Base-by-base conservation (phyloP, 2,113 vertebrate genomes). In the Podarcis cretensis region DNA sequence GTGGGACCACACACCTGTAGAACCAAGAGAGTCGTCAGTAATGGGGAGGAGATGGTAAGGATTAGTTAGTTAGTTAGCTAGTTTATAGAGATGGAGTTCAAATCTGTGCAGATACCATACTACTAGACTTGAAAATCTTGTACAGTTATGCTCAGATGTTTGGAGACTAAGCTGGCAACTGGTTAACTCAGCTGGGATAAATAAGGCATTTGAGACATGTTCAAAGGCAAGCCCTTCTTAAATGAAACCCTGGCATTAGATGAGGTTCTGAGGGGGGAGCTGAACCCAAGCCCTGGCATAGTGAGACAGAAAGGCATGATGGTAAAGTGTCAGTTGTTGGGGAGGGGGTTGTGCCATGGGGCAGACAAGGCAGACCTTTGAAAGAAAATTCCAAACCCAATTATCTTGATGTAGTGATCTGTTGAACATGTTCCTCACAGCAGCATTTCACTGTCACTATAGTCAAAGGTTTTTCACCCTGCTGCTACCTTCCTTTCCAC, bases 1-100 rank as follows among this genome's bases (percentile, higher is more conserved):
- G 97, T n/a, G 0, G 84, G n/a, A 95, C 98, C 37, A 93, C 98
- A 73, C 95, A 97, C 27, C 98, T 32, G 25, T 95, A 94, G 91
- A 97, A 30, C 21, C 63, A 78, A 18, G 21, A 43, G 3, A 18
- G 3, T 20, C 7, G 13, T 68, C 40, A 66, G n/a, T n/a, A 82
- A n/a, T 81, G 7, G 9, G 37, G 14, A 77, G 35, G 23, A 21
- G 16, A 18, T 18, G 23, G 21, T 37, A 30, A 85, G 23, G 54
- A 85, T 13, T 43, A 43, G 43, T 12, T 6, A 5, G 3, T 25
- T 40, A 4, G 43, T 59, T 59, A 37, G 43, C 43, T 43, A 43
- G 43, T 12, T 6, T 54, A 57, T 69, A 40, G 9, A 10, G 9
- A 18, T 63, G 32, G 6, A 23, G 21, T 76, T 85, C 32, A 76